Percentiles rank a stretch among this genome's conserved stretches.
phyloP scores from a whole-genome alignment of 2,113 vertebrate species.

The Eurypyga helias region DNA sequence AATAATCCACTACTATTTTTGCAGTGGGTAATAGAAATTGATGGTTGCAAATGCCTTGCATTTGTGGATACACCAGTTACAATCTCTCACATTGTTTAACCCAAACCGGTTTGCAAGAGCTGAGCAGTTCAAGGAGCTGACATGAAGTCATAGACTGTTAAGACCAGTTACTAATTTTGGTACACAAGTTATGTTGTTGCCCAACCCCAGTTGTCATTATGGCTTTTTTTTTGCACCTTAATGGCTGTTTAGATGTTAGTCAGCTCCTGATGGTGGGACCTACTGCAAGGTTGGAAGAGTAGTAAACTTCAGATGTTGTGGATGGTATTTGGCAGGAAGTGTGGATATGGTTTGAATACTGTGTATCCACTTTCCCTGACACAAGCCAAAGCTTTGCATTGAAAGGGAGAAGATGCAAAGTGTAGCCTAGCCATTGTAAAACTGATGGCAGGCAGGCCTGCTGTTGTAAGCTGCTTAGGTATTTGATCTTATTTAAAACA shows the following conservation, averaged over 20 bases:
- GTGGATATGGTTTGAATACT: neutral
- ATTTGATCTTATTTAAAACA: neutral
- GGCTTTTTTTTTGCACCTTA: neutral
- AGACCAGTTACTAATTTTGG: neutral
- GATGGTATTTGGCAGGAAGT: neutral
- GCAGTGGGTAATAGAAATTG: neutral
- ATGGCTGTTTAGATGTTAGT: neutral
- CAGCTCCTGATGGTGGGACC: neutral
- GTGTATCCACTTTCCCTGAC: neutral
- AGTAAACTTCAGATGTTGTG: neutral
- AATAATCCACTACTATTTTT: neutral
- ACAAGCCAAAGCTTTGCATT: neutral
- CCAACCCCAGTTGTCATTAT: neutral
- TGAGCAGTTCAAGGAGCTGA: neutral
- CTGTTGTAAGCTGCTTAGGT: neutral
- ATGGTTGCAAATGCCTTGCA: neutral
- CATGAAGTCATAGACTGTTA: neutral
- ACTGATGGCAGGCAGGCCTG: neutral
- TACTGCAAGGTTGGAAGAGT: neutral
- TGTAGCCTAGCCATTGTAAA: neutral
- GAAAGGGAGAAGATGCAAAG: neutral
- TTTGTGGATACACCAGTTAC: neutral
- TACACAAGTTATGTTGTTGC: neutral
- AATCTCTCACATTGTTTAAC: neutral
- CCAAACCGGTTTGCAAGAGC: neutral